phyloP scores from a whole-genome alignment of 2,113 vertebrate species.

The Rhinoderma darwinii region DNA sequence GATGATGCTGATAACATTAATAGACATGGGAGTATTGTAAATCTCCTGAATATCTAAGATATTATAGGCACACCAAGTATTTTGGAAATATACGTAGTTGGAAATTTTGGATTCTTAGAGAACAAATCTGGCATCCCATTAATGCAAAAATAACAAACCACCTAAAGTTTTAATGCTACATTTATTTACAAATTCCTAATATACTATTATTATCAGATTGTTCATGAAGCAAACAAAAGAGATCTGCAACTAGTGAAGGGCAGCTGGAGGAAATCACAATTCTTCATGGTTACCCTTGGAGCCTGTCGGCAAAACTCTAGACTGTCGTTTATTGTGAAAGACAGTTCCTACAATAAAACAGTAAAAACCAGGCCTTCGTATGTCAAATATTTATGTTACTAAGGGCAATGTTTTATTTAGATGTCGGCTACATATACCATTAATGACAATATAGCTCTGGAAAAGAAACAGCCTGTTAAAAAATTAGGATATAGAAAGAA shows the following conservation, averaged over 20 bases:
- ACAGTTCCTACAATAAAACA: not conserved
- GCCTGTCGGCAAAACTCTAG: not conserved
- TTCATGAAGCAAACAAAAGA: not conserved
- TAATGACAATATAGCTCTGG: not conserved
- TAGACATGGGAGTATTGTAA: no score
- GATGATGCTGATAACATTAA: no score
- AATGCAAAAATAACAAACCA: not conserved
- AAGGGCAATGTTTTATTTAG: slow-evolving; percentile 27
- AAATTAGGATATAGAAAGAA: not conserved
- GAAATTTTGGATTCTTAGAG: no score
- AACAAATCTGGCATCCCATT: not conserved
- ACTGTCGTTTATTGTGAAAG: not conserved
- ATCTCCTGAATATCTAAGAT: not conserved
- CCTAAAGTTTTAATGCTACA: not conserved
- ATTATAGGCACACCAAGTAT: no score
- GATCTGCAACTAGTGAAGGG: not conserved
- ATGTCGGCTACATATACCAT: not conserved
- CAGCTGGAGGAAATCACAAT: not conserved
- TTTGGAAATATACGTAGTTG: no score
- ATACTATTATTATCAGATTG: not conserved
- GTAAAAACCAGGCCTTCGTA: slow-evolving; percentile 2
- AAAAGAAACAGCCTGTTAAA: slow-evolving; percentile 4
- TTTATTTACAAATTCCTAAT: not conserved
- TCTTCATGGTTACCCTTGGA: not conserved
- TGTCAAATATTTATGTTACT: slow-evolving; percentile 15